phyloP scores from a whole-genome alignment of 2,113 vertebrate genomes.

The Calidris pugnax region DNA sequence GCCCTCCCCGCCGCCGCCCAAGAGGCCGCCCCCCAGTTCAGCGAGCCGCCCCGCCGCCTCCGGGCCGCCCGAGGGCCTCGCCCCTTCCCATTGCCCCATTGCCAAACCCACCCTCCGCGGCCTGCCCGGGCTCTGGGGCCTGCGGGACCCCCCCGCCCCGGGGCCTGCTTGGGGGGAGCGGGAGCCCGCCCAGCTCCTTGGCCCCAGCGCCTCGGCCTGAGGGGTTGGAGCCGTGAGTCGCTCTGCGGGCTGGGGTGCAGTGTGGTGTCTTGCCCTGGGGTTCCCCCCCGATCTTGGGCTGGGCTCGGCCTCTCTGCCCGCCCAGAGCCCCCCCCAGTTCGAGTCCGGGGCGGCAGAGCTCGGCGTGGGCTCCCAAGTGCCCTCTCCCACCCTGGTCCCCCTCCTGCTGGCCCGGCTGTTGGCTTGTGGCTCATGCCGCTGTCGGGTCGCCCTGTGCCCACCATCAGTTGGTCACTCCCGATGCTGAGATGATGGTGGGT shows the following conservation, averaged over 20 bases:
- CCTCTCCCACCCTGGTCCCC: too few species aligned
- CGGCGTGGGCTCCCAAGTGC: background rate
- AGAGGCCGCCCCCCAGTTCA: background rate
- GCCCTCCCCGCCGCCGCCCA: background rate
- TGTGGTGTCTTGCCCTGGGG: too few species aligned
- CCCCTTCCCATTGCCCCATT: background rate
- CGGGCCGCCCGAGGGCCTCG: background rate
- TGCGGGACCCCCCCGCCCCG: too few species aligned
- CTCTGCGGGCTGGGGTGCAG: background rate
- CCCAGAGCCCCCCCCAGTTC: background rate
- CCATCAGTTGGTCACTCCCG: too few species aligned
- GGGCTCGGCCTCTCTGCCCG: background rate
- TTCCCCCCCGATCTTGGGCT: background rate
- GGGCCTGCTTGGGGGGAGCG: background rate
- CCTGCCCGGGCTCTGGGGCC: background rate
- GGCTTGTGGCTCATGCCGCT: background rate
- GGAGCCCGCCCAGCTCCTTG: background rate
- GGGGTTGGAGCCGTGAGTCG: background rate
- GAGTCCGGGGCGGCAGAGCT: background rate
- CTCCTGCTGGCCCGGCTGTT: background rate
- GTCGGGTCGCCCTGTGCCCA: background rate
- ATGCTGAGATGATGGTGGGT: accelerated
- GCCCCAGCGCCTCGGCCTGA: too few species aligned
- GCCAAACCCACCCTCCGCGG: background rate
- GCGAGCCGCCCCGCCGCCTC: background rate